A percentile compares a stretch with the other conserved stretches of the same genome.
phyloP scores from a whole-genome alignment of 2,888 invertebrate species.

The Diloba caeruleocephala region DNA sequence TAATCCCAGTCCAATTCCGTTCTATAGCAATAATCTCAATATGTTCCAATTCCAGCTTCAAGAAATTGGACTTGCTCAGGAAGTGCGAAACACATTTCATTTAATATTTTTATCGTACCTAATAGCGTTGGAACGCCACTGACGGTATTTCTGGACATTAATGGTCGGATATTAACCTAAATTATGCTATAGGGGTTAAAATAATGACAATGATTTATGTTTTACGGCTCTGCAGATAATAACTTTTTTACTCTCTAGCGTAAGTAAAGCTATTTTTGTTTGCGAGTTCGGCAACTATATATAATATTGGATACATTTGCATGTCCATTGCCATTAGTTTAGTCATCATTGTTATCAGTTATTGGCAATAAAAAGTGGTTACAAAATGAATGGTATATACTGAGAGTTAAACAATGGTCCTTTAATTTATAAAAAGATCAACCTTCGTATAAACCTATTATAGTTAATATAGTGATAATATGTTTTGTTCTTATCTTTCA shows the following conservation, averaged over 20 bases:
- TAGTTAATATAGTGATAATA: too few relatives aligned
- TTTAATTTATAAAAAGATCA: too few relatives aligned
- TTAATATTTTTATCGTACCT: slow-evolving; percentile 13
- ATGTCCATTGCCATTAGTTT: too few relatives aligned
- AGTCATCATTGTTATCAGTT: too few relatives aligned
- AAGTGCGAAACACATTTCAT: slow-evolving; percentile 7
- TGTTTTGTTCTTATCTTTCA: too few relatives aligned
- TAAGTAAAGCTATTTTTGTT: slow-evolving; percentile 2
- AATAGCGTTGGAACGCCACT: slow-evolving; percentile 1
- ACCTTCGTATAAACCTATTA: too few relatives aligned
- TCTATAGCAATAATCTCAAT: slow-evolving; percentile 12
- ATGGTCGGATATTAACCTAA: slow-evolving; percentile 31
- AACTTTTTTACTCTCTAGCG: slow-evolving; percentile 7
- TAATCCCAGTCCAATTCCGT: slow-evolving; percentile 16
- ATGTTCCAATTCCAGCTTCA: slow-evolving; percentile 21
- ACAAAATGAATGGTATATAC: too few relatives aligned
- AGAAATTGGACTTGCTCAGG: slow-evolving; percentile 18
- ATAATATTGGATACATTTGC: background rate
- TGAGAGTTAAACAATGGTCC: too few relatives aligned
- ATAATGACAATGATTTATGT: slow-evolving; percentile 41
- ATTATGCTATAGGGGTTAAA: slow-evolving; percentile 11
- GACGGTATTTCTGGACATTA: slow-evolving; percentile 28
- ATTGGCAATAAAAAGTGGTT: too few relatives aligned
- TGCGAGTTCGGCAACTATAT: background rate
- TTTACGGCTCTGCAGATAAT: slow-evolving; percentile 6